A percentile compares a stretch with the other conserved stretches of the same genome.
Conservation (phyloP, 2,797 vertebrate species). For the Poecilia wingei region DNA sequence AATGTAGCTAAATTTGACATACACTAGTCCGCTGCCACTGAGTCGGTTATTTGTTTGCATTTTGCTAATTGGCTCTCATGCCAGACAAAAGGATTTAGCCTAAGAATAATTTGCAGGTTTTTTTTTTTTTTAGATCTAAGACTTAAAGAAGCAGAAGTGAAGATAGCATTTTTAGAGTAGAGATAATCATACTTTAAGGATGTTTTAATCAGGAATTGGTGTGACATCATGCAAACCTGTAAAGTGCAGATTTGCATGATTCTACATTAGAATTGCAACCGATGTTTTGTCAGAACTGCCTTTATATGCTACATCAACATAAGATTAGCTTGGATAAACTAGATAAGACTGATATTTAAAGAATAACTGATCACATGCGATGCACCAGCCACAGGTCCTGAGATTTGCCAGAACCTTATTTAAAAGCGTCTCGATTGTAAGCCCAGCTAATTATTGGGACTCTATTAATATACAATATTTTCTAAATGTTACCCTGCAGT, state of each 20-base stretch:
- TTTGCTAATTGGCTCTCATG: slow-evolving; percentile 38
- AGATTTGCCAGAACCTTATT: neutral
- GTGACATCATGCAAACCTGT: neutral
- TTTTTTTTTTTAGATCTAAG: neutral
- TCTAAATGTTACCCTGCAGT: neutral
- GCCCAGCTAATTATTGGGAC: neutral
- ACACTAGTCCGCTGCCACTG: slow-evolving; percentile 15
- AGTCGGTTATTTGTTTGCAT: slow-evolving; percentile 45
- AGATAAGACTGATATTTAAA: neutral
- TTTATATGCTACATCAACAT: neutral
- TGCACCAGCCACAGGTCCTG: neutral
- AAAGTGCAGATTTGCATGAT: neutral
- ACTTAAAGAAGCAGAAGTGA: neutral
- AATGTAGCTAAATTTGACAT: slow-evolving; percentile 40
- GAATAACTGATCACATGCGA: neutral
- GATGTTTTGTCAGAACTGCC: neutral
- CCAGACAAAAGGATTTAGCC: slow-evolving; percentile 45
- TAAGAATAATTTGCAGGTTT: slow-evolving; percentile 42
- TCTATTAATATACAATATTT: neutral
- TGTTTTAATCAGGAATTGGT: neutral
- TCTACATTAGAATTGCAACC: neutral
- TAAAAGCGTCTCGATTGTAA: neutral
- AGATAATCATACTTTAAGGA: neutral
- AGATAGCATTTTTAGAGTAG: neutral
- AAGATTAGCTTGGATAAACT: neutral